phyloP scores from a whole-genome alignment of 2,888 invertebrate species.

The Dryobota labecula region DNA sequence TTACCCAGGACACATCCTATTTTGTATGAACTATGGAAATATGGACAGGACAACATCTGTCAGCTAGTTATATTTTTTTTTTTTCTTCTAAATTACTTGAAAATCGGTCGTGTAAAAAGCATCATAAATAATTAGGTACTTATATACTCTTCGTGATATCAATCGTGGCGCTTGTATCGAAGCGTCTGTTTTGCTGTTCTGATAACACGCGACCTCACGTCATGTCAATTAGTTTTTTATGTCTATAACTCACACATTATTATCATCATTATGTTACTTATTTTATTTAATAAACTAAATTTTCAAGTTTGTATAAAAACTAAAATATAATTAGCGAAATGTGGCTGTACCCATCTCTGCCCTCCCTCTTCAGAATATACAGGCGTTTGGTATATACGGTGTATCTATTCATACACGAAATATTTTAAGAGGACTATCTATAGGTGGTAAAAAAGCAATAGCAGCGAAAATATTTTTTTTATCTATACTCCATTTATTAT shows the following conservation, averaged over 20 bases:
- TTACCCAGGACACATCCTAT: no score
- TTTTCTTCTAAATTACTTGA: neutral
- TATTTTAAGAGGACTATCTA: no score
- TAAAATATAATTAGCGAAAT: neutral
- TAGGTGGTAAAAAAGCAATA: no score
- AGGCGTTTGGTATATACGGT: no score
- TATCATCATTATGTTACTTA: constrained; percentile 4
- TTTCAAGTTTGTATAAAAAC: neutral
- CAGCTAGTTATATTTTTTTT: no score
- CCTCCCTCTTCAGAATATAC: neutral
- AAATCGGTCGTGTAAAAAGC: neutral
- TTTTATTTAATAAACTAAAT: neutral
- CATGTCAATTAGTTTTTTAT: constrained; percentile 38
- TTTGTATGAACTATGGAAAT: no score
- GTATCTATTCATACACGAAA: no score
- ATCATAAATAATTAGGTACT: neutral
- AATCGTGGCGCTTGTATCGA: constrained; percentile 1
- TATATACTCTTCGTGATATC: constrained; percentile 9
- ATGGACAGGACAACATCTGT: no score
- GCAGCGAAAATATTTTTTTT: no score
- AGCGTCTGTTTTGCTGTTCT: constrained; percentile 36
- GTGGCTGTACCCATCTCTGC: neutral
- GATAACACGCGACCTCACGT: constrained; percentile 60
- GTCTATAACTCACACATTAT: constrained; percentile 26
- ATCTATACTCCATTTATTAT: no score